Percentiles rank a stretch among this genome's conserved stretches.
phyloP scores from a whole-genome alignment of 2,888 invertebrate genomes.

The Opisthograptis luteolata region DNA sequence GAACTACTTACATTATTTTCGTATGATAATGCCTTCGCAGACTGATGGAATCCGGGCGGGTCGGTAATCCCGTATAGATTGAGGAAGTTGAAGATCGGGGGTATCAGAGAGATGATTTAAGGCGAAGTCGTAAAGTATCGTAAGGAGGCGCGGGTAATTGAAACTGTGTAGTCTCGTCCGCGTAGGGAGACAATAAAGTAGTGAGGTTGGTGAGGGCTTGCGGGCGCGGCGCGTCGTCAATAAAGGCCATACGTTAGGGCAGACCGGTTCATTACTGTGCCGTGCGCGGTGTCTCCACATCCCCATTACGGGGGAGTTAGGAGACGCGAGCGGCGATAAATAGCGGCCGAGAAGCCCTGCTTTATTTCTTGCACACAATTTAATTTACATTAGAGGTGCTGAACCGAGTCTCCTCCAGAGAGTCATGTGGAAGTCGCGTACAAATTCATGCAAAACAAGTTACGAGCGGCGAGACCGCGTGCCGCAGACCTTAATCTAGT shows the following conservation, averaged over 20 bases:
- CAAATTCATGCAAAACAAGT: constrained; percentile 80
- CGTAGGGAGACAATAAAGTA: constrained; percentile 68
- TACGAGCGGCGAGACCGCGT: constrained; percentile 70
- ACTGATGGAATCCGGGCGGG: constrained; percentile 40
- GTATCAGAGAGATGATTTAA: constrained; percentile 49
- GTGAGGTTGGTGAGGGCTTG: constrained; percentile 38
- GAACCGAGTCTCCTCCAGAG: constrained; percentile 71
- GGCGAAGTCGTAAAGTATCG: constrained; percentile 61
- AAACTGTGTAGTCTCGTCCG: constrained; percentile 61
- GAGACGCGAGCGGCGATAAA: constrained; percentile 79
- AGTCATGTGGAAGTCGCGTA: constrained; percentile 75
- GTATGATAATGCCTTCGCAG: constrained; percentile 39
- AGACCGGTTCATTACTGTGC: constrained; percentile 77
- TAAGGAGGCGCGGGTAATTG: constrained; percentile 69
- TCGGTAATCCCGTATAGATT: constrained; percentile 41
- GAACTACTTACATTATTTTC: constrained; percentile 40
- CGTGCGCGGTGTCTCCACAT: constrained; percentile 70
- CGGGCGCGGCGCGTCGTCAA: constrained; percentile 72
- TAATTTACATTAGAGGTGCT: constrained; percentile 82
- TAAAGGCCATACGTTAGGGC: constrained; percentile 77
- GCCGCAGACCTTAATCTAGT: constrained; percentile 75
- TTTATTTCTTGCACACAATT: constrained; percentile 82
- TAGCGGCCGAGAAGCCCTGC: constrained; percentile 74
- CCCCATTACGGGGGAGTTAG: constrained; percentile 79
- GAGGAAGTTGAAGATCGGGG: constrained; percentile 40